Evolutionary conservation across 1,140 invertebrate genomes (phyloP), one percentile per base, ranked within the genome.

Genomic region (Musca vetustissima): DNA sequence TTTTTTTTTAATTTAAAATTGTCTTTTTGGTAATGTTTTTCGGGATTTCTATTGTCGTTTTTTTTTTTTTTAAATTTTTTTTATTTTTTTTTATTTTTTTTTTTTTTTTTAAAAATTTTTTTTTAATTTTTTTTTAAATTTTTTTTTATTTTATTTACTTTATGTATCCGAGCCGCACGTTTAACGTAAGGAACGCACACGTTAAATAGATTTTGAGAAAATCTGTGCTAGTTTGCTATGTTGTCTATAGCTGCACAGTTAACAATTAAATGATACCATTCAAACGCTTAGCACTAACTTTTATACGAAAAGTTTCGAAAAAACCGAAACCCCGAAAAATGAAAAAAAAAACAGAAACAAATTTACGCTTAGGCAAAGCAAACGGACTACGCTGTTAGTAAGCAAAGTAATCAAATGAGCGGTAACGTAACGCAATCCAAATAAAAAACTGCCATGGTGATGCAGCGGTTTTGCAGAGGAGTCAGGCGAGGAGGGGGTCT

Each of bases 211-310:
- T 24, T 59, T 28, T 32, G 50, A 52, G 24, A 65, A 67, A 55
- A 61, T 36, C 57, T 61, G 53, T 61, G 65, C 69, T 64, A 64
- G 32, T 47, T 55, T 68, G 73, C 73, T 74, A 71, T 74, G 67
- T 67, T 76, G 75, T 75, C 73, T 67, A 68, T 72, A 68, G 71
- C 72, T 79, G 67, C 72, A 78, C 74, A 80, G 79, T 81, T 76
- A 81, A 81, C 79, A 75, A 75, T 75, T 81, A 75, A 81, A 81
- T 81, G 79, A 81, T 81, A 73, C 73, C 71, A 75, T 75, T 68
- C 78, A 73, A 72, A 76, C 71, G 69, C 69, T 68, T 70, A 71
- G 72, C 55, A 65, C 69, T 69, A 73, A 77, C 73, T 81, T 81
- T 79, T 81, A 81, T 81, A 81, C 57, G 17, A 61, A 17, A 28